phyloP scores from a whole-genome alignment of 2,888 invertebrate species.

The Artemia sinica region DNA sequence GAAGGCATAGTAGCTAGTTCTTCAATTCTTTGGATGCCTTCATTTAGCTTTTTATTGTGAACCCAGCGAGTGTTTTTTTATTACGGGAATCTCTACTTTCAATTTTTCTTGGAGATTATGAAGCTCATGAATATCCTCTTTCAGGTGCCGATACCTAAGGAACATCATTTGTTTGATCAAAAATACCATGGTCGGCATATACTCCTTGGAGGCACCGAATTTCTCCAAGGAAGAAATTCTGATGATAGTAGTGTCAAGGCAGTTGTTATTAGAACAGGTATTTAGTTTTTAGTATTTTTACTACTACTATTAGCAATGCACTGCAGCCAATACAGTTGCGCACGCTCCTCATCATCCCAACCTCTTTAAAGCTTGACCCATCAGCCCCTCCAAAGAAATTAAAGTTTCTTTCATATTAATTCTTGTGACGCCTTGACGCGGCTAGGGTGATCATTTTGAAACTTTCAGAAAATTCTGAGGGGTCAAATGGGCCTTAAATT shows the following conservation, averaged over 20 bases:
- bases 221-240: conserved; percentile 28
- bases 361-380: too few relatives aligned
- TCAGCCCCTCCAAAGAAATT: too few relatives aligned
- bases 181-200: conserved; percentile 27
- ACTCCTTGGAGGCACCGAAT: conserved; percentile 29
- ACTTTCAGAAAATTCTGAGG: too few relatives aligned
- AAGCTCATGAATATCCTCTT: background rate
- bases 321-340: too few relatives aligned
- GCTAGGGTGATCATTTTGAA: too few relatives aligned
- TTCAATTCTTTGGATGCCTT: background rate
- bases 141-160: conserved; percentile 17
- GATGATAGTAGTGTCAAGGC: conserved; percentile 30
- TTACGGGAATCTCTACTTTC: background rate
- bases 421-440: too few relatives aligned
- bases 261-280: conserved; percentile 36
- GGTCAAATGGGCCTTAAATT: too few relatives aligned
- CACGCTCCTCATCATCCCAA: too few relatives aligned
- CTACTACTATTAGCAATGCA: too few relatives aligned
- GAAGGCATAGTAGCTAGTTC: background rate
- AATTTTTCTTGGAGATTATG: background rate
- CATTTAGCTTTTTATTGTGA: background rate
- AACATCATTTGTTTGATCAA: conserved; percentile 26
- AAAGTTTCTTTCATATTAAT: too few relatives aligned
- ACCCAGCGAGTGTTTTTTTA: background rate
- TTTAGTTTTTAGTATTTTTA: background rate